Evolutionary conservation across 2,797 vertebrate genomes (phyloP).

Genomic region (Zalophus californianus): DNA sequence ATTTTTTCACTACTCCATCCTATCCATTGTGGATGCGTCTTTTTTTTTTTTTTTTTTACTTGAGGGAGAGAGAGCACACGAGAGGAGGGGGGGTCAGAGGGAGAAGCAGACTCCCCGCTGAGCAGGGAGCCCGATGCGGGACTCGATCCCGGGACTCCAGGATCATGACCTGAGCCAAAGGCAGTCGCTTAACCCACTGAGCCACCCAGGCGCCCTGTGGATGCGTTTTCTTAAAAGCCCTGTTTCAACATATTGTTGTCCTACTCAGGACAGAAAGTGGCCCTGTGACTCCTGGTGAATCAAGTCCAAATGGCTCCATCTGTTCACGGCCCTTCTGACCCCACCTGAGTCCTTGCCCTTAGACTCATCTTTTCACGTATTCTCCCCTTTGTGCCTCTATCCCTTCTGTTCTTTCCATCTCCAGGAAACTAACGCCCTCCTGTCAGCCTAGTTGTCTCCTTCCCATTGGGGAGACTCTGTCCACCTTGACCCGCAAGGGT

Average conservation of each 20-base stretch:
- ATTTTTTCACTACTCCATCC: not conserved
- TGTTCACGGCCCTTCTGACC: not conserved
- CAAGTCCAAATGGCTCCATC: not conserved
- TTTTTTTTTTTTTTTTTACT: too few species aligned
- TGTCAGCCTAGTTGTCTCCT: not conserved
- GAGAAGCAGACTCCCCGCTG: too few species aligned
- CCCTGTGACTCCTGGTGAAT: not conserved
- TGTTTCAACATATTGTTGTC: not conserved
- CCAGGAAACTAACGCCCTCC: not conserved
- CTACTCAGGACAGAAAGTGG: not conserved
- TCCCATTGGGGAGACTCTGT: not conserved
- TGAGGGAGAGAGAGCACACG: too few species aligned
- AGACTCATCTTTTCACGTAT: not conserved
- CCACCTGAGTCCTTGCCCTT: not conserved
- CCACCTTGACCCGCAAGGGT: not conserved
- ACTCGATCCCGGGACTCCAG: too few species aligned
- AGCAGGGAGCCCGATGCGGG: too few species aligned
- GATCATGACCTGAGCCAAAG: too few species aligned
- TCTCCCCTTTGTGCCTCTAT: not conserved
- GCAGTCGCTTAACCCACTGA: too few species aligned
- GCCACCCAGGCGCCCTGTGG: not conserved
- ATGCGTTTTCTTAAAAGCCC: not conserved
- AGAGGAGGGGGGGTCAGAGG: too few species aligned
- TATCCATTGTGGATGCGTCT: too few species aligned
- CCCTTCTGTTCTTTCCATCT: not conserved